Conservation (phyloP, 1,140 invertebrate species). For the Tachypleus tridentatus region DNA sequence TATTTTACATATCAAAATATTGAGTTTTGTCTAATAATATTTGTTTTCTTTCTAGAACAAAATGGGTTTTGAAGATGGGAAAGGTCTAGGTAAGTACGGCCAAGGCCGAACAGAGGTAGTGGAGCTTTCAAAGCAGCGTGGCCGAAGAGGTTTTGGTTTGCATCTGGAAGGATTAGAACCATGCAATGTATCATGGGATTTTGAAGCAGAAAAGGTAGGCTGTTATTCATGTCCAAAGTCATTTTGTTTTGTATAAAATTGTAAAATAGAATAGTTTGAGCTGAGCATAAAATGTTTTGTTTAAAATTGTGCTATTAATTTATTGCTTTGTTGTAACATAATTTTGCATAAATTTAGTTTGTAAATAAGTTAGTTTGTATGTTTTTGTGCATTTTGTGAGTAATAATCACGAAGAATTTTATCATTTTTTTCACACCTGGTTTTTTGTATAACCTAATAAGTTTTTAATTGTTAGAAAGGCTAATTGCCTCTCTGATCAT, state of each 20-base stretch:
- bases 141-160: slow-evolving; percentile 70
- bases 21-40: too few species aligned
- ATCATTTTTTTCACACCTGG: too few species aligned
- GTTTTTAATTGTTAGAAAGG: too few species aligned
- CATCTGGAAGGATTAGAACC: slow-evolving; percentile 48
- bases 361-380: too few species aligned
- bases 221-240: not conserved
- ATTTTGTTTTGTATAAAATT: slow-evolving; percentile 25
- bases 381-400: too few species aligned
- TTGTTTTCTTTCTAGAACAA: slow-evolving; percentile 20
- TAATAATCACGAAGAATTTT: too few species aligned
- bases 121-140: slow-evolving; percentile 62
- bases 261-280: not conserved
- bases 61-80: slow-evolving; percentile 49
- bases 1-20: too few species aligned
- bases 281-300: slow-evolving; percentile 3
- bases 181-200: slow-evolving; percentile 49
- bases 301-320: too few species aligned
- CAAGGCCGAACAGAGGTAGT: slow-evolving; percentile 70
- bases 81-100: slow-evolving; percentile 72
- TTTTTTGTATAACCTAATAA: too few species aligned
- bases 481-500: too few species aligned
- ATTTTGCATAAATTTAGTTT: too few species aligned
- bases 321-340: too few species aligned
- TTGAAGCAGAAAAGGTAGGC: slow-evolving; percentile 39